Percentiles rank a stretch among this genome's conserved stretches.
Evolutionary conservation across 2,888 invertebrate species (phyloP).

Genomic region (Tachina grossa): DNA sequence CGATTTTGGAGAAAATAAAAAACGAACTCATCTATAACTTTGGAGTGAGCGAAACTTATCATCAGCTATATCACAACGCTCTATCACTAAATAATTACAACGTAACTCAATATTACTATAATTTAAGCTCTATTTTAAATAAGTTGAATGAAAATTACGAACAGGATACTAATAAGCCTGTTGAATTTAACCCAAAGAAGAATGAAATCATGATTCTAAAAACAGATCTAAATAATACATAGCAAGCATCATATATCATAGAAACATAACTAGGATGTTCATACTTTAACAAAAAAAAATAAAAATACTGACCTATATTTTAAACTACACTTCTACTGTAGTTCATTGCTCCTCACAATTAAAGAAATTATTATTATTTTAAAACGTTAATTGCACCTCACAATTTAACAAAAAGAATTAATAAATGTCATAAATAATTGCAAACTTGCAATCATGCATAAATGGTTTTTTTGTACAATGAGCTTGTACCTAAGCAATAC

Average conservation of each 20-base stretch:
- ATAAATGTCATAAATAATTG: too few species aligned
- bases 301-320: too few species aligned
- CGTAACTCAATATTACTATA: slow-evolving; percentile 17
- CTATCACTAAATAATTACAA: slow-evolving; percentile 12
- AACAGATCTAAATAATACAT: background rate
- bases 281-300: too few species aligned
- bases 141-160: slow-evolving; percentile 11
- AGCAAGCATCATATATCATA: background rate
- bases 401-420: too few species aligned
- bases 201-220: slow-evolving; percentile 9
- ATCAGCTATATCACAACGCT: slow-evolving; percentile 1
- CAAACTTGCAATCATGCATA: too few species aligned
- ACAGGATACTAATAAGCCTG: background rate
- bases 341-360: too few species aligned
- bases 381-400: too few species aligned
- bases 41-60: background rate
- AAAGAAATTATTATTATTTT: too few species aligned
- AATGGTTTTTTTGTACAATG: too few species aligned
- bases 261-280: background rate
- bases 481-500: too few species aligned
- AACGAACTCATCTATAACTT: background rate
- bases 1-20: background rate
- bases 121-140: background rate
- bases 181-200: background rate
- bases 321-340: too few species aligned